Evolutionary conservation across 2,797 vertebrate species (phyloP).

Genomic region (Sebastes iracundus): DNA sequence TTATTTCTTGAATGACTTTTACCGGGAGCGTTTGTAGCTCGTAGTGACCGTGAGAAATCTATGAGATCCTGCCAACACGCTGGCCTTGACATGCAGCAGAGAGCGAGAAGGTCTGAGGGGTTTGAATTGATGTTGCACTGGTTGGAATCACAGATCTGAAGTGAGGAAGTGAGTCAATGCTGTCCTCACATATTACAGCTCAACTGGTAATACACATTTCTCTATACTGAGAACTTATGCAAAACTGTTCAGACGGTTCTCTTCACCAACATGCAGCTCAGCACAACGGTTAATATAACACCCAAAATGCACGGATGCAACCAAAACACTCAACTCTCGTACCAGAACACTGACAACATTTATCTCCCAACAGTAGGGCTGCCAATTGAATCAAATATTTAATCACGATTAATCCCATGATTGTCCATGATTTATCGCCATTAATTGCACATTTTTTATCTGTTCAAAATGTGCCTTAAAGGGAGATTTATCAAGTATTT

Average conservation of each 20-base stretch:
- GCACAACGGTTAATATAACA: not conserved
- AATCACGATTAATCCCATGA: too few species aligned
- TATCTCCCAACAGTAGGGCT: not conserved
- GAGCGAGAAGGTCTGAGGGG: constrained; percentile 50
- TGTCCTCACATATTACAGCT: constrained; percentile 53
- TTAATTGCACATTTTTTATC: too few species aligned
- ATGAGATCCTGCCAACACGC: constrained; percentile 4
- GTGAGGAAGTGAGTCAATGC: constrained; percentile 64
- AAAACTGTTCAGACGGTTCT: not conserved
- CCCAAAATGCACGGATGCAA: not conserved
- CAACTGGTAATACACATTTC: not conserved
- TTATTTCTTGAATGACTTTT: constrained; percentile 51
- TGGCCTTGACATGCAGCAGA: constrained; percentile 34
- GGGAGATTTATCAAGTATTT: too few species aligned
- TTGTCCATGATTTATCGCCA: too few species aligned
- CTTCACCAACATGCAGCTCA: not conserved
- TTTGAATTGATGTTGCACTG: constrained; percentile 72
- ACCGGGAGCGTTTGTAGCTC: not conserved
- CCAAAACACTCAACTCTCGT: not conserved
- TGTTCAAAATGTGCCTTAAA: too few species aligned
- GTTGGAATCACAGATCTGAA: constrained; percentile 68
- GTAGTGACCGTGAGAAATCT: not conserved
- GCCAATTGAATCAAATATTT: too few species aligned
- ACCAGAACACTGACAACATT: not conserved
- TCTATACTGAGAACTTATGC: not conserved